Percentiles rank a stretch among this genome's conserved stretches.
Evolutionary conservation across 2,797 vertebrate species (phyloP).

Genomic region (Atherinosoma microstoma): DNA sequence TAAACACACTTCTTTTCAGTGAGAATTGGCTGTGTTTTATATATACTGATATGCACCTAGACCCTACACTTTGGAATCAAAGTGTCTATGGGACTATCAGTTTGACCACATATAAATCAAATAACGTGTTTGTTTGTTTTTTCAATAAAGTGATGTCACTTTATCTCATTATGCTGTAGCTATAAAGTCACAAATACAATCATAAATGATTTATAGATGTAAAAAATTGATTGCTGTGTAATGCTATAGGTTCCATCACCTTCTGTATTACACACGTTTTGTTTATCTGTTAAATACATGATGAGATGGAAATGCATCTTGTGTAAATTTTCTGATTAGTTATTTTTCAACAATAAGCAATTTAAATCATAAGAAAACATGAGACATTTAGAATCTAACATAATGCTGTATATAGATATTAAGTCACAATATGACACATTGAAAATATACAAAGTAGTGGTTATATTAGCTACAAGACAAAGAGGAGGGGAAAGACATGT

Average conservation of each 20-base stretch:
- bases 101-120: too few species aligned
- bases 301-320: neutral
- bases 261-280: too few species aligned
- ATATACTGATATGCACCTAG: too few species aligned
- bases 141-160: too few species aligned
- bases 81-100: too few species aligned
- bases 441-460: neutral
- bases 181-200: neutral
- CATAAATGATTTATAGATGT: neutral
- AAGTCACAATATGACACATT: too few species aligned
- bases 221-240: too few species aligned
- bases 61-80: too few species aligned
- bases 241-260: too few species aligned
- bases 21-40: neutral
- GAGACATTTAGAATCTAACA: neutral
- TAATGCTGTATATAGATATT: neutral
- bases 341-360: neutral
- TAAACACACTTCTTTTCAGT: neutral
- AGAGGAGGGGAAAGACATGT: slow-evolving; percentile 7
- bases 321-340: neutral
- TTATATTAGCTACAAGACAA: neutral
- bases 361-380: neutral
- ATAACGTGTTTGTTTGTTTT: too few species aligned
- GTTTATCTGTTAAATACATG: neutral
- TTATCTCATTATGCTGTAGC: neutral